These are phyloP conservation scores for Chrysaora quinquecirrha DNA, from an alignment of 30 jellyfish, hydroid and myxozoan genomes.

Conservation along the genomic window DNA sequence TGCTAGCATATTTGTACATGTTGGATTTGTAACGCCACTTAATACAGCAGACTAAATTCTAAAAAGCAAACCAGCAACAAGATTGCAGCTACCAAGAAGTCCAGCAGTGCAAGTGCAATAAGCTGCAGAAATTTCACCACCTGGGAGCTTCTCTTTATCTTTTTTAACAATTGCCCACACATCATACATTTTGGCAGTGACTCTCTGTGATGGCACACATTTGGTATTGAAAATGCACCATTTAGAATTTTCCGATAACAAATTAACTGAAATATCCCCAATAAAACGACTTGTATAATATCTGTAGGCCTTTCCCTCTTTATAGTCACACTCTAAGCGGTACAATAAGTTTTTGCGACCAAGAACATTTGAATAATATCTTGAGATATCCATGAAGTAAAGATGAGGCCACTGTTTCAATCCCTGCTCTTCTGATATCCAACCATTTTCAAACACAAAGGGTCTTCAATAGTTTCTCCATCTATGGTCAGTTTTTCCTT, in stretches of 20 bases:
- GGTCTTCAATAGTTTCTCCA: neutral
- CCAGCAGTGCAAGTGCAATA: no score
- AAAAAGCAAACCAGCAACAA: no score
- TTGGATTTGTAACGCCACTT: no score
- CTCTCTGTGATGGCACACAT: slow-evolving; percentile 54
- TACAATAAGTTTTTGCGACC: slow-evolving; percentile 41
- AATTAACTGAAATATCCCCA: slow-evolving; percentile 13
- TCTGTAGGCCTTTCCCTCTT: slow-evolving; percentile 59
- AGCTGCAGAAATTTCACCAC: no score
- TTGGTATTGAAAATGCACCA: slow-evolving; percentile 36
- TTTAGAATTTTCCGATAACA: neutral
- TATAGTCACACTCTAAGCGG: slow-evolving; percentile 47
- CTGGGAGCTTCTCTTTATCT: no score
- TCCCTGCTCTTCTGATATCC: slow-evolving; percentile 52
- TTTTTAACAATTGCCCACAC: slow-evolving; percentile 49
- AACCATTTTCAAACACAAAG: neutral
- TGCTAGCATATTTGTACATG: no score
- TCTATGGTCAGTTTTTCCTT: neutral
- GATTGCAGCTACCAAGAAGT: no score
- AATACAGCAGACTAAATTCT: no score
- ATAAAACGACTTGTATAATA: slow-evolving; percentile 48
- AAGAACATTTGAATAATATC: neutral
- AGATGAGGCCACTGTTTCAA: slow-evolving; percentile 49
- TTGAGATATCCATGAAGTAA: slow-evolving; percentile 36
- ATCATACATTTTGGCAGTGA: slow-evolving; percentile 25